These are phyloP conservation scores for Metallyticus violacea DNA, from an alignment of 2,888 invertebrate genomes.

Conservation along the genomic window DNA sequence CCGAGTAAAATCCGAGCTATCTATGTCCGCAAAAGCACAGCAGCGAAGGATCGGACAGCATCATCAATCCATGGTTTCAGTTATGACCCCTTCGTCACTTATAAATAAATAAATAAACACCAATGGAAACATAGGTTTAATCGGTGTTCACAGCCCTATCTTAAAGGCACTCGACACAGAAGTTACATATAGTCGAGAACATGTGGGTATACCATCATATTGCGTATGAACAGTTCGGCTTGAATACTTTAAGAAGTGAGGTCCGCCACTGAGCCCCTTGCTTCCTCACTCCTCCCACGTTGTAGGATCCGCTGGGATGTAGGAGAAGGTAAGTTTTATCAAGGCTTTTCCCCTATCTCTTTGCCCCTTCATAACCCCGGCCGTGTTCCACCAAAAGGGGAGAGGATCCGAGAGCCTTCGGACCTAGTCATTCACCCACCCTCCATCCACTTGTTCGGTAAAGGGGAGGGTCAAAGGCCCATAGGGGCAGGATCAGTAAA, in stretches of 20 bases:
- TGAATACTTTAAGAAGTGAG: not conserved
- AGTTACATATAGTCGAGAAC: not conserved
- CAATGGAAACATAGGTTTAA: too few relatives aligned
- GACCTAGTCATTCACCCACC: not conserved
- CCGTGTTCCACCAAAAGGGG: too few relatives aligned
- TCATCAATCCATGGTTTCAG: too few relatives aligned
- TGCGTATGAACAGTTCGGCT: not conserved
- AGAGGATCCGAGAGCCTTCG: not conserved
- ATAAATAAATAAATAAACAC: too few relatives aligned
- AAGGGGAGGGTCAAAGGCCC: not conserved
- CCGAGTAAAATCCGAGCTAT: too few relatives aligned
- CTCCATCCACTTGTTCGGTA: not conserved
- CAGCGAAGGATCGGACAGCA: too few relatives aligned
- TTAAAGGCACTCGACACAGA: not conserved
- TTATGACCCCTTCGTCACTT: too few relatives aligned
- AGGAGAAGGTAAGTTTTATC: slow-evolving; percentile 4
- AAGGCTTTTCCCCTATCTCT: not conserved
- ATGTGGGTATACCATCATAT: not conserved
- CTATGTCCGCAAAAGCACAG: too few relatives aligned
- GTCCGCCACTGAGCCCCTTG: not conserved
- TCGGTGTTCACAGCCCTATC: too few relatives aligned
- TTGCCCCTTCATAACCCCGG: slow-evolving; percentile 8
- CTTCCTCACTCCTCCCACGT: not conserved
- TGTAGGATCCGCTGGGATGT: not conserved
- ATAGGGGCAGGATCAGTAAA: not conserved